Evolutionary conservation across 2,888 invertebrate species (phyloP).

Genomic region (Cantharis rufa): DNA sequence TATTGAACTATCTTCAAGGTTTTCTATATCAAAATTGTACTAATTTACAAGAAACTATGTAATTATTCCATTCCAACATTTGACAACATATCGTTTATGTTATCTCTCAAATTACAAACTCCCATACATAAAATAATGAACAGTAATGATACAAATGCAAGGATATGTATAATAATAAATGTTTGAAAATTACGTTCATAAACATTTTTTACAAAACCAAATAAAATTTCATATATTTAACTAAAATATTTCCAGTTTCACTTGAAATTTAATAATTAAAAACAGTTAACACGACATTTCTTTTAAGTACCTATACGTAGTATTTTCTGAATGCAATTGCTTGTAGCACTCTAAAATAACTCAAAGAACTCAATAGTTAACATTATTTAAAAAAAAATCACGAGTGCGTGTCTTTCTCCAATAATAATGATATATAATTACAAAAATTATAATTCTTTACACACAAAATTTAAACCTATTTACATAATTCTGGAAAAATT

Average conservation of each 20-base stretch:
- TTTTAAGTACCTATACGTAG: background rate
- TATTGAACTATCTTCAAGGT: background rate
- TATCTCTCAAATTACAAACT: background rate
- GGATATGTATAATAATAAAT: background rate
- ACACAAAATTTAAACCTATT: constrained; percentile 8
- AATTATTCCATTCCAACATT: background rate
- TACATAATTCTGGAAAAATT: constrained; percentile 25
- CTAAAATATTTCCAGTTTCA: background rate
- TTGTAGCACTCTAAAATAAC: background rate
- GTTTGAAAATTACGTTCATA: background rate
- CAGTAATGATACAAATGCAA: background rate
- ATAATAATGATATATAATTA: constrained; percentile 1
- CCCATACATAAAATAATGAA: background rate
- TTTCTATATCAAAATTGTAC: background rate
- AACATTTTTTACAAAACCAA: background rate
- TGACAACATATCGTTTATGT: background rate
- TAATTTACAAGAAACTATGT: background rate
- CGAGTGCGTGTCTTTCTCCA: background rate
- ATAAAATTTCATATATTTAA: background rate
- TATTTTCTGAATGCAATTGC: background rate
- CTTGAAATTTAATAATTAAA: background rate
- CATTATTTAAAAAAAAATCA: background rate
- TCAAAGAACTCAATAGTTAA: background rate
- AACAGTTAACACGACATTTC: background rate
- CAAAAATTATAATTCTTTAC: constrained; percentile 5